Base-by-base conservation (phyloP, 2,797 vertebrate genomes). In the Poeciliopsis presidionis region DNA sequence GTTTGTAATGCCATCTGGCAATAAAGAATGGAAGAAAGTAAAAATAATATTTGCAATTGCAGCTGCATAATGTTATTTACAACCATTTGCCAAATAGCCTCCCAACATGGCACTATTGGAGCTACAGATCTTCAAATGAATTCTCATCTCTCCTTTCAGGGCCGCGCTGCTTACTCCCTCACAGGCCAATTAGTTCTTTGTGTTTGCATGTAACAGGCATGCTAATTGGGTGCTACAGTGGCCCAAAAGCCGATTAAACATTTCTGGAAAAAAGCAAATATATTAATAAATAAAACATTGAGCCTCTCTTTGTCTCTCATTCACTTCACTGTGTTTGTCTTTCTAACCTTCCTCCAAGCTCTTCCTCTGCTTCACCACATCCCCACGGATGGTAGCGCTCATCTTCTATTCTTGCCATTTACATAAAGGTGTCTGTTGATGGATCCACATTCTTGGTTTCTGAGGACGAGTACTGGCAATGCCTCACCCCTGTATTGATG, bases 181-280 rank as follows among this genome's bases (percentile, higher is more conserved):
- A 91, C 81, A 77, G 90, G 84, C 91, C 94, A 94, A 94, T 94
- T 94, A 94, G 84, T 89, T 93, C 80, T 83, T 84, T 76, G 89
- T 92, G 90, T 93, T 90, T 51, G 63, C 85, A 88, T 91, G 92
- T 93, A 94, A 95, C 93, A 90, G 87, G 85, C 86, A 92, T 93
- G 90, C 92, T 96, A 95, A 95, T 95, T 93, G 91, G 91, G 77
- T 85, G 79, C 86, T 82, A 87, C 89, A 88, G 81, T 91, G 93
- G 88, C 87, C 90, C 88, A 80, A 93, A 94, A 94, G 91, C 93
- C 93, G 93, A 95, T 95, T 95, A 94, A 93, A 93, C 90, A 81
- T 76, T 80, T 90, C 55, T 70, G 33, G 25, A 12, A 81, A 89
- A 88, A 84, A 84, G 76, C 71, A 81, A 74, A 75, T 6, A 75